These are phyloP conservation scores for Caretta caretta DNA, from an alignment of 2,113 vertebrate species.

Conservation along the genomic window DNA sequence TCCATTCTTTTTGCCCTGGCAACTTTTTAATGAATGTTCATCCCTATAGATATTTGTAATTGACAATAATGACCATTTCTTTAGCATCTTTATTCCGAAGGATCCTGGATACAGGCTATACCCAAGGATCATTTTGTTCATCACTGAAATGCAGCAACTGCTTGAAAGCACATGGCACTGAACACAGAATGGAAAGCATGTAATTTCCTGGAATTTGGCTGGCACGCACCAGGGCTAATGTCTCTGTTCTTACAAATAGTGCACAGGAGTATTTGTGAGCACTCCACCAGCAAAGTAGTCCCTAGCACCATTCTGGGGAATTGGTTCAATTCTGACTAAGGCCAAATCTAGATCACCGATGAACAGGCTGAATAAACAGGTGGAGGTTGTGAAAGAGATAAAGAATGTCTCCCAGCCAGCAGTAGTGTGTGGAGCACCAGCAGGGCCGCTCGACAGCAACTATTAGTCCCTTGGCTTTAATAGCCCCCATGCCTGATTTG, in stretches of 20 bases:
- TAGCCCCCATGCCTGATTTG: background rate
- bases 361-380: background rate
- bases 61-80: background rate
- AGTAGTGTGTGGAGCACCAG: background rate
- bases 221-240: background rate
- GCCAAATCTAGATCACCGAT: background rate
- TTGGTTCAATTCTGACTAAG: background rate
- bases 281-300: background rate
- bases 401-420: background rate
- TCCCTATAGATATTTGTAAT: background rate
- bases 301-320: background rate
- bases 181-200: background rate
- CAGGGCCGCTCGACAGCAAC: background rate
- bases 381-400: background rate
- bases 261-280: background rate
- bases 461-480: background rate
- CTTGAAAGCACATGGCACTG: background rate
- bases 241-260: background rate
- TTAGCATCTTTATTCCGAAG: background rate
- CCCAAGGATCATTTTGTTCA: background rate
- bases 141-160: background rate
- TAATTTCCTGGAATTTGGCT: background rate
- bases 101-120: background rate
- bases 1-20: background rate
- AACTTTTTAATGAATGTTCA: background rate